These are phyloP conservation scores for Hiodon tergisus DNA, from an alignment of 2,113 vertebrate genomes.

Conservation along the genomic window DNA sequence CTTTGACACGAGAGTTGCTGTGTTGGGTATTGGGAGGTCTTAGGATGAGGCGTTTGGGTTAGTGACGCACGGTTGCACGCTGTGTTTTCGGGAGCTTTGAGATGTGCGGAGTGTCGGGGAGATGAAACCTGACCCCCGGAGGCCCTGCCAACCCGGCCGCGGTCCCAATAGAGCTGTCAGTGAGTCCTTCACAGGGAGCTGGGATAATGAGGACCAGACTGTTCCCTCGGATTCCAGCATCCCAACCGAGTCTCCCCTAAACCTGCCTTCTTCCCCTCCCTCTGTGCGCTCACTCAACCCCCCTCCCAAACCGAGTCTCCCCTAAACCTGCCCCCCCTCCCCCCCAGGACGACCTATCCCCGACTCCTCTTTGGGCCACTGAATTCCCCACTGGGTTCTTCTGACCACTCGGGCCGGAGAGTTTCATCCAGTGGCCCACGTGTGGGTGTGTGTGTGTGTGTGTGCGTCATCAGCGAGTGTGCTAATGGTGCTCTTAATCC, in stretches of 20 bases:
- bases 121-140: slow-evolving; percentile 17
- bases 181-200: slow-evolving; percentile 31
- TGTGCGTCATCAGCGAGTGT: background rate
- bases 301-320: background rate
- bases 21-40: no score
- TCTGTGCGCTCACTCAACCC: background rate
- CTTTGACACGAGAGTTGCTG: no score
- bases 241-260: slow-evolving; percentile 41
- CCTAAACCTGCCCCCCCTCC: background rate
- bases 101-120: slow-evolving; percentile 5
- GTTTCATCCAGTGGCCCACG: background rate
- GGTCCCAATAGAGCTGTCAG: slow-evolving; percentile 37
- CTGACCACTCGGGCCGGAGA: background rate
- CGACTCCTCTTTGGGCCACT: slow-evolving; percentile 58
- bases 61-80: background rate
- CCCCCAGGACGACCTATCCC: slow-evolving; percentile 41
- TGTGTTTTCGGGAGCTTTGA: background rate
- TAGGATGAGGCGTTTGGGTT: background rate
- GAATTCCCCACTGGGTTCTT: slow-evolving; percentile 34
- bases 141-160: slow-evolving; percentile 19
- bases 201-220: slow-evolving; percentile 36
- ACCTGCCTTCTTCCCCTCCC: slow-evolving; percentile 38
- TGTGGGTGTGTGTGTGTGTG: no score
- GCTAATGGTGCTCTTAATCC: background rate
- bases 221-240: slow-evolving; percentile 24